Percentiles rank a stretch among this genome's conserved stretches.
Evolutionary conservation across 2,113 vertebrate species (phyloP).

Genomic region (Ammodramus savannarum): DNA sequence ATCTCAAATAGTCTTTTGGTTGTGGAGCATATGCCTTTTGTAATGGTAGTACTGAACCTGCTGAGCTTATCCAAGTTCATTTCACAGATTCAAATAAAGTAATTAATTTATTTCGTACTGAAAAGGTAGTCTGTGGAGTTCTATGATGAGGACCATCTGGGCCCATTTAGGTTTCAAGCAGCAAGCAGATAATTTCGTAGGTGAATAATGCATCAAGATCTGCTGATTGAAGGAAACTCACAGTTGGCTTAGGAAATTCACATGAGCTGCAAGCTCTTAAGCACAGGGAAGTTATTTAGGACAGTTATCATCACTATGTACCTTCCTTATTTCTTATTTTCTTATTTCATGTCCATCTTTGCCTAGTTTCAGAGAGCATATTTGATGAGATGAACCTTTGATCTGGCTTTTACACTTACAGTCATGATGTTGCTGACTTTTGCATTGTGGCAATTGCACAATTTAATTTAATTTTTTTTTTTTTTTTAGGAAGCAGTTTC

Average conservation of each 20-base stretch:
- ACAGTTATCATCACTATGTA: rapidly evolving
- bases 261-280: not conserved
- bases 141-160: not conserved
- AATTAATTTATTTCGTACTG: not conserved
- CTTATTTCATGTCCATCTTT: not conserved
- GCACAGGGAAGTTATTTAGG: not conserved
- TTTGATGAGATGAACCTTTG: not conserved
- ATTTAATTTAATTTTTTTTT: not conserved
- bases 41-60: not conserved
- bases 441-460: not conserved
- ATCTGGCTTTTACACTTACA: not conserved
- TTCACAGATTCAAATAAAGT: not conserved
- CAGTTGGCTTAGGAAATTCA: not conserved
- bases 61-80: not conserved
- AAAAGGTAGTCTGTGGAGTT: not conserved
- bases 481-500: not conserved
- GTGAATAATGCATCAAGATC: not conserved
- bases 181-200: not conserved
- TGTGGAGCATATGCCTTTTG: not conserved
- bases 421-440: not conserved
- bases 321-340: not conserved
- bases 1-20: not conserved
- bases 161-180: not conserved
- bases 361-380: not conserved
- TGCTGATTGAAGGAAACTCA: not conserved